Evolutionary conservation across 2,888 invertebrate genomes (phyloP).

Genomic region (Cheilosia soror): DNA sequence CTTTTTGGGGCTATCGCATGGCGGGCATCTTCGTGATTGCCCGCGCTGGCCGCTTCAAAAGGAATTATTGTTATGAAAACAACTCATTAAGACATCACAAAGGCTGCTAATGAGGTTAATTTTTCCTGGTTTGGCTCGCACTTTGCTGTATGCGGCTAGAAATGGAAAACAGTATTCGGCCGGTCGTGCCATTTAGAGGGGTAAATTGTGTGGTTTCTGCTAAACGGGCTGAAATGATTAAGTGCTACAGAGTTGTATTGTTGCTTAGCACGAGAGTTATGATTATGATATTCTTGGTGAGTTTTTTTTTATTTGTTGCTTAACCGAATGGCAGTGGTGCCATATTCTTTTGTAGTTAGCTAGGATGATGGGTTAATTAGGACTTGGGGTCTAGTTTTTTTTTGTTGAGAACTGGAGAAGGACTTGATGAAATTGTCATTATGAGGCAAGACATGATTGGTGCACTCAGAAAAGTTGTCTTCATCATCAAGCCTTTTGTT

Average conservation of each 20-base stretch:
- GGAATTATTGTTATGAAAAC: constrained; percentile 71
- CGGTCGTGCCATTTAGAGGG: constrained; percentile 55
- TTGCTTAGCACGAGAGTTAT: constrained; percentile 65
- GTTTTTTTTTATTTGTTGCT: constrained; percentile 1
- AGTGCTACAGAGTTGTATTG: constrained; percentile 47
- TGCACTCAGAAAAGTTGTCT: no score
- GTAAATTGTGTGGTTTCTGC: constrained; percentile 57
- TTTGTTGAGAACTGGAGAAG: no score
- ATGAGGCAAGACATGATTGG: not conserved
- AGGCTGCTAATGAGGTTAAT: constrained; percentile 76
- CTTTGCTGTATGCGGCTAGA: not conserved
- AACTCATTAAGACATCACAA: constrained; percentile 77
- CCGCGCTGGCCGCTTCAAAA: constrained; percentile 26
- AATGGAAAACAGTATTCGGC: constrained; percentile 44
- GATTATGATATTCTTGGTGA: constrained; percentile 49
- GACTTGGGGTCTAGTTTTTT: not conserved
- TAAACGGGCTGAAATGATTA: constrained; percentile 64
- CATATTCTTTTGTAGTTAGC: not conserved
- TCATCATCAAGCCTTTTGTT: no score
- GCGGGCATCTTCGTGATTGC: constrained; percentile 69
- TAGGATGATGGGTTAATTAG: constrained; percentile 15
- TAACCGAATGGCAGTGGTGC: not conserved
- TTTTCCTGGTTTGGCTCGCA: constrained; percentile 31
- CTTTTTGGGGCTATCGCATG: constrained; percentile 56
- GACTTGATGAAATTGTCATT: no score